These are phyloP conservation scores for Eupithecia insigniata DNA, from an alignment of 2,888 invertebrate species.

Conservation along the genomic window DNA sequence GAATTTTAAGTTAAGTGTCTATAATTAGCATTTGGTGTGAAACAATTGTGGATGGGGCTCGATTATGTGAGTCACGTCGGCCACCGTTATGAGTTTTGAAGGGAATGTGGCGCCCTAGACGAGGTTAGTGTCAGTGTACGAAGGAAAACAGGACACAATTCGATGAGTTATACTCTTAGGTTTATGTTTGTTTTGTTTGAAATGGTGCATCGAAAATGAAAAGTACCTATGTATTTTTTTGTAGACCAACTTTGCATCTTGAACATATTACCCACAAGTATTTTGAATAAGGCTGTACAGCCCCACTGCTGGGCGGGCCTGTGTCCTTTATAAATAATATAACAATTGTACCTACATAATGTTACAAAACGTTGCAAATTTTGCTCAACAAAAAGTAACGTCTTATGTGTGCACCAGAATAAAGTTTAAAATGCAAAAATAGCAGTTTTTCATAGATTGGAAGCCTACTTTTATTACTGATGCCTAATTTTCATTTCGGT, in stretches of 20 bases:
- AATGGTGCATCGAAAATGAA: background rate
- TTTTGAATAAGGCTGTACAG: background rate
- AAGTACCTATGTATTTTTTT: background rate
- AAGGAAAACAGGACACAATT: constrained; percentile 3
- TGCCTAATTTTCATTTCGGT: no score
- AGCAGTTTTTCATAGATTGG: no score
- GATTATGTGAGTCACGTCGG: constrained; percentile 59
- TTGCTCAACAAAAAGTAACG: background rate
- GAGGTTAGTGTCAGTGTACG: constrained; percentile 64
- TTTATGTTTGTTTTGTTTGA: background rate
- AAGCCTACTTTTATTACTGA: no score
- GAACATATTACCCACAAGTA: background rate
- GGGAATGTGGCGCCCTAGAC: constrained; percentile 71
- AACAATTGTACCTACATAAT: background rate
- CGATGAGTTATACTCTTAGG: background rate
- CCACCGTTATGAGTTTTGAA: constrained; percentile 76
- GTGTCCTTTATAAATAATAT: background rate
- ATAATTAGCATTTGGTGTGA: constrained; percentile 46
- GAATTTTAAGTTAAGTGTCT: constrained; percentile 44
- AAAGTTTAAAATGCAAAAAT: no score
- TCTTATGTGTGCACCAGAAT: background rate
- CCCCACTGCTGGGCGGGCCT: background rate
- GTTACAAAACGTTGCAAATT: background rate
- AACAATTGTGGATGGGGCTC: constrained; percentile 27
- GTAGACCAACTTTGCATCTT: background rate